Evolutionary conservation across 2,888 invertebrate species (phyloP), one percentile per base, ranked within the genome.

Genomic region (Tetrapedia diversipes): DNA sequence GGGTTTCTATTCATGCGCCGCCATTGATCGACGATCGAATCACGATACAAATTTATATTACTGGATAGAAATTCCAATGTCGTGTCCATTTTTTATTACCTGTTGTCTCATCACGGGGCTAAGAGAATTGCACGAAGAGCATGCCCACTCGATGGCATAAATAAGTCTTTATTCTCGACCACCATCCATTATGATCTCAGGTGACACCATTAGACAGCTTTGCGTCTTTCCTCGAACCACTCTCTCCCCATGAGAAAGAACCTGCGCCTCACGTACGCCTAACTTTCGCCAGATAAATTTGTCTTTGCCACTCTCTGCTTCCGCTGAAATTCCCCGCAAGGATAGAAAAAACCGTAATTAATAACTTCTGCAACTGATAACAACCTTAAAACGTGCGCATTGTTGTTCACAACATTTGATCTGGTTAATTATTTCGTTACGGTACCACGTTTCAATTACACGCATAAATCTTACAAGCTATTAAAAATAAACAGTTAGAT

Each of bases 111-210:
- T 67, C 45, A 24, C 39, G 29, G 3, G 29, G n/a, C 14, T 19
- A 49, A 43, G 43, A 45, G 43, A 16, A 57, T 57, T 16, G 19
- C 66, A 29, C 27, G 6, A 32, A n/a, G 7, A 45, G 39, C 39
- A 39, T 51, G 53, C 76, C 77, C 14, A 29, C 45, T 75, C 43
- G 69, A 60, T 74, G 79, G 70, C 56, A 73, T 83, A 81, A 84
- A 78, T 81, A 84, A 82, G 82, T 77, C 83, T 81, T 87, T 86
- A 86, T 84, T 67, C 80, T 75, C 70, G 72, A 11, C 69, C 53
- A 70, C 75, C 67, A 64, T 86, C 86, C 87, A 87, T 87, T 87
- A 87, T 87, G 86, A 86, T 87, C 87, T 87, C 87, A 81, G 83
- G 77, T 87, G 84, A 86, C 86, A 81, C 87, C 87, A 87, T 87